These are phyloP conservation scores for Lerista edwardsae DNA, from an alignment of 2,797 vertebrate species.

Conservation along the genomic window DNA sequence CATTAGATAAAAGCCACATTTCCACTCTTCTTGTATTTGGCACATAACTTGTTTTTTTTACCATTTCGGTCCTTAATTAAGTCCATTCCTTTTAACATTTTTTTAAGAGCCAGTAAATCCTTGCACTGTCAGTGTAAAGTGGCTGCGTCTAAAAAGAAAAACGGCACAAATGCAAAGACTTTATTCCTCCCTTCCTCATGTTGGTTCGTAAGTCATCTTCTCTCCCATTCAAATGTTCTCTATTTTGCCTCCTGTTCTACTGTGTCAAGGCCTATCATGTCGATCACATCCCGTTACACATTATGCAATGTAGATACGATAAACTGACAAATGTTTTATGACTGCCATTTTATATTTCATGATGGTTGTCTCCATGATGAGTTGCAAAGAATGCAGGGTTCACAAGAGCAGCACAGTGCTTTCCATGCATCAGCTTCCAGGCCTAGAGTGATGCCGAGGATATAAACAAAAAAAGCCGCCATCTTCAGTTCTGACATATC, in stretches of 20 bases:
- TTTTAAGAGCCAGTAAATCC: background rate
- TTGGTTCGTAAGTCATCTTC: conserved; percentile 10
- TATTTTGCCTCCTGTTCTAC: conserved; percentile 6
- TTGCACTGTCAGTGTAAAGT: conserved; percentile 4
- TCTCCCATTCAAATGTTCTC: background rate
- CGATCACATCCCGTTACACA: background rate
- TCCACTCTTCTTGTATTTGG: background rate
- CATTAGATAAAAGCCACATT: conserved; percentile 8
- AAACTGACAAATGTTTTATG: background rate
- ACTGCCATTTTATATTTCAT: conserved; percentile 25
- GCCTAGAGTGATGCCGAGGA: conserved; percentile 41
- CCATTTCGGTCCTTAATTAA: conserved; percentile 1
- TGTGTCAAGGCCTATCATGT: background rate
- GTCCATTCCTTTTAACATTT: background rate
- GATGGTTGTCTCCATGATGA: conserved; percentile 32
- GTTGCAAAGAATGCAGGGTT: conserved; percentile 27
- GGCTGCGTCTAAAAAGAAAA: conserved; percentile 14
- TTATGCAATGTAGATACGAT: conserved; percentile 12
- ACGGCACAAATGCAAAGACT: background rate
- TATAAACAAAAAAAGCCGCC: conserved; percentile 42
- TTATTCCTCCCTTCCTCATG: background rate
- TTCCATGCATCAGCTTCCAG: conserved; percentile 48
- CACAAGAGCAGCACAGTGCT: conserved; percentile 13
- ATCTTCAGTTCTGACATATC: conserved; percentile 39
- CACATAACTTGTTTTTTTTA: background rate